Conservation (phyloP, 2,113 vertebrate genomes). For the Cottus gobio region DNA sequence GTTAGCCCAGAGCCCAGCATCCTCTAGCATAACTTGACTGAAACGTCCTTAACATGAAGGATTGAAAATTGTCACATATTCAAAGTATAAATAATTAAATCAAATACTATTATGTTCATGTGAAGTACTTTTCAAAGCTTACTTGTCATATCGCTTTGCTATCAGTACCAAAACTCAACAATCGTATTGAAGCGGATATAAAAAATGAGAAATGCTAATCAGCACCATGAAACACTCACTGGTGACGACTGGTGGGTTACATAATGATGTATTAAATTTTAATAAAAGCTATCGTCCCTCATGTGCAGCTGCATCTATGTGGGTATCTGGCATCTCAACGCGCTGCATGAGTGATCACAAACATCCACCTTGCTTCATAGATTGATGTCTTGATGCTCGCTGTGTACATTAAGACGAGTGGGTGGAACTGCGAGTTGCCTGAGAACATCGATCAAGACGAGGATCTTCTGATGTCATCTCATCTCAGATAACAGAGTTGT, state of each 20-base stretch:
- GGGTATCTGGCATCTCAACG: neutral
- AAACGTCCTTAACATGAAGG: neutral
- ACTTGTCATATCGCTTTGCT: neutral
- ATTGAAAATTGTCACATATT: neutral
- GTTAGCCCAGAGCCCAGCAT: neutral
- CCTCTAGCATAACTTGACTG: neutral
- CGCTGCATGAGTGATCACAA: neutral
- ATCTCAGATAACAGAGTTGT: conserved; percentile 70
- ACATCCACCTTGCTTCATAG: neutral
- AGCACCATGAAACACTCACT: neutral
- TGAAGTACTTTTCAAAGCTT: neutral
- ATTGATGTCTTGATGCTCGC: neutral
- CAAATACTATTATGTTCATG: neutral
- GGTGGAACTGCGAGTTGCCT: conserved; percentile 24
- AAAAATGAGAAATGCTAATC: neutral
- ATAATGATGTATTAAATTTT: neutral
- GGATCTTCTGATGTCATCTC: conserved; percentile 69
- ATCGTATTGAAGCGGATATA: neutral
- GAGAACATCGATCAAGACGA: conserved; percentile 57
- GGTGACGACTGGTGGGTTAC: neutral
- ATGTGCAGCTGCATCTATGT: neutral
- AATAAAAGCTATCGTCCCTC: neutral
- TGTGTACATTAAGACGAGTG: neutral
- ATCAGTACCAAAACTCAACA: neutral
- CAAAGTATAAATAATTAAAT: neutral